Base-by-base conservation (phyloP, 2,797 vertebrate species). In the Nannoperca australis region DNA sequence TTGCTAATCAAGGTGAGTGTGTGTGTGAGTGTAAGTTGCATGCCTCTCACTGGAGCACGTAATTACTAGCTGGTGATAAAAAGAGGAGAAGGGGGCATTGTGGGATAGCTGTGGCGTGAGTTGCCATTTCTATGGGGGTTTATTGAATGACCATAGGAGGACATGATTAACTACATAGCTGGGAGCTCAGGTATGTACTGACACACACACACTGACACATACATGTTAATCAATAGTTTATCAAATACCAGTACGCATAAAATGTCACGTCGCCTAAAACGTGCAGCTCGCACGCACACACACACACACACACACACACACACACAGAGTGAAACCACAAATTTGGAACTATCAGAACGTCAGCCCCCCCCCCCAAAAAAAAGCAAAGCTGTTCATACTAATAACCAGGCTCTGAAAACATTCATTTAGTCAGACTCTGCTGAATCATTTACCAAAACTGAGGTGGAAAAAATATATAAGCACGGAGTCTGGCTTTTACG, bases 371-470 rank as follows among this genome's bases (percentile, higher is more conserved):
- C 24, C 24, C 2, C 24, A 68, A 30, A 36, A 30, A 56, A 50
- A 58, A 61, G 38, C 65, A 79, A 87, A 76, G 70, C 77, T 91
- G 80, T 85, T 90, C 85, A 87, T 87, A 82, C 73, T 88, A 84
- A 87, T 81, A 79, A 83, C 76, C 79, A 68, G 42, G 61, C 83
- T 85, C 70, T 84, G 73, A 90, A 91, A 91, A 92, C 88, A 91
- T 84, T 81, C 56, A 85, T 88, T 90, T 79, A 76, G 83, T 81
- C 87, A 77, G 72, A 73, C 82, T 88, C 86, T 92, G 86, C 91
- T 93, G 89, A 93, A 92, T 90, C 89, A 90, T 93, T 93, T 92
- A 91, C 85, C 85, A 85, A 91, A 92, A 84, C 81, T 83, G 78
- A 87, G 78, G 74, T 85, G 88, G 89, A 91, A 91, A 92, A 86